Evolutionary conservation across 2,113 vertebrate species (phyloP).

Genomic region (Ornithorhynchus anatinus): DNA sequence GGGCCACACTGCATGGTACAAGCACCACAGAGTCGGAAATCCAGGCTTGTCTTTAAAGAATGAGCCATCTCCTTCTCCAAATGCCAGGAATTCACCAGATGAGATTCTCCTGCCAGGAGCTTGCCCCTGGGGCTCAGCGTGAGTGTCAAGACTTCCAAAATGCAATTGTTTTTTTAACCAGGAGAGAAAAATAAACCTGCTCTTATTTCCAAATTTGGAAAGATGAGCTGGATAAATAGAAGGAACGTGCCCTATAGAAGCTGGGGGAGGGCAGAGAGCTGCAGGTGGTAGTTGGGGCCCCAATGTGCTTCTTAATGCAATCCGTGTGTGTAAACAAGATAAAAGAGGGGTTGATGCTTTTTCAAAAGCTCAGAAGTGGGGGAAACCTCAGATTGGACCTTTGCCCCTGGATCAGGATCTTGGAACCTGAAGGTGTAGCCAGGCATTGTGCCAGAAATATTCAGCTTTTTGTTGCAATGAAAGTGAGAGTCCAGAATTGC

Average conservation of each 20-base stretch:
- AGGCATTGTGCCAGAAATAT: neutral
- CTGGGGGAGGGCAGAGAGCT: neutral
- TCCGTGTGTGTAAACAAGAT: neutral
- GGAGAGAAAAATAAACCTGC: neutral
- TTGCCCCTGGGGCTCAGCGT: neutral
- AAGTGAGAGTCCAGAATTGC: no score
- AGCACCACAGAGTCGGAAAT: no score
- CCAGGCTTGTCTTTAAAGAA: no score
- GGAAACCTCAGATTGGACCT: neutral
- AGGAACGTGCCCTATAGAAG: neutral
- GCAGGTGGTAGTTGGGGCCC: neutral
- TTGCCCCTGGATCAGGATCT: neutral
- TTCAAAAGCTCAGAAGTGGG: neutral
- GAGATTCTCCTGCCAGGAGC: neutral
- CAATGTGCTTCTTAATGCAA: neutral
- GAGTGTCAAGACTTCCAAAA: no score
- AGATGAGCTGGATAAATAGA: neutral
- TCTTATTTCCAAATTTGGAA: neutral
- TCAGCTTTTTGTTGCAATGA: no score
- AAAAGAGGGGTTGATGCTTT: neutral
- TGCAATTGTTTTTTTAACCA: no score
- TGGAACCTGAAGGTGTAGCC: neutral
- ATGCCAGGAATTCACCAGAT: no score
- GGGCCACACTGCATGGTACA: no score
- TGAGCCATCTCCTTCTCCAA: no score